Evolutionary conservation across 1,140 invertebrate genomes (phyloP).

Genomic region (Caenorhabditis latens): DNA sequence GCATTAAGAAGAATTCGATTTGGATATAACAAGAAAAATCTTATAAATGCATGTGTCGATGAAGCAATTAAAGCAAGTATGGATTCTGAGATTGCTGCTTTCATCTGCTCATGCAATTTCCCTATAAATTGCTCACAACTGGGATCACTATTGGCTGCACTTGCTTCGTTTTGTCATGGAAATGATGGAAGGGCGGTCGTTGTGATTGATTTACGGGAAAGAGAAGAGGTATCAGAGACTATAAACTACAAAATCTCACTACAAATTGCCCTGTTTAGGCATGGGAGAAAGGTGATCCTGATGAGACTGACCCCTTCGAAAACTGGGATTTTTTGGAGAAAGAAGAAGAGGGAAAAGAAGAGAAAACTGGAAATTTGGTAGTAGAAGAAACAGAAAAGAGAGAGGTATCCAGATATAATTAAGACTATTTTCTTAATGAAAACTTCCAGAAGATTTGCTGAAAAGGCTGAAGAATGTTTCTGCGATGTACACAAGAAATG

Average conservation of each 20-base stretch:
- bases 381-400: neutral
- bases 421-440: no score
- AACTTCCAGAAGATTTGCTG: neutral
- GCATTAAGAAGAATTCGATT: constrained; percentile 10
- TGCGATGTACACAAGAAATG: constrained; percentile 6
- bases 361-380: neutral
- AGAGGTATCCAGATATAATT: neutral
- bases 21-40: neutral
- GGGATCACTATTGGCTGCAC: constrained; percentile 13
- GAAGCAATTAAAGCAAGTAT: constrained; percentile 15
- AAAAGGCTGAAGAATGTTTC: neutral
- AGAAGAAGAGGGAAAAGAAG: neutral
- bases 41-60: neutral
- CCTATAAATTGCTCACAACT: constrained; percentile 4
- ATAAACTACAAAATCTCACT: constrained; percentile 1
- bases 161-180: constrained; percentile 18
- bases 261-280: neutral
- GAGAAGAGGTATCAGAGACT: neutral
- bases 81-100: neutral
- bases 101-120: neutral
- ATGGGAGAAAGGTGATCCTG: neutral
- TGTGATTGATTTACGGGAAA: constrained; percentile 21
- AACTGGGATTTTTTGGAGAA: constrained; percentile 18
- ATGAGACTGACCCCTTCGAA: constrained; percentile 17
- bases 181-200: constrained; percentile 35